phyloP scores from a whole-genome alignment of 35 echinoderm and acorn worm species.

The Stichopus chloronotus region DNA sequence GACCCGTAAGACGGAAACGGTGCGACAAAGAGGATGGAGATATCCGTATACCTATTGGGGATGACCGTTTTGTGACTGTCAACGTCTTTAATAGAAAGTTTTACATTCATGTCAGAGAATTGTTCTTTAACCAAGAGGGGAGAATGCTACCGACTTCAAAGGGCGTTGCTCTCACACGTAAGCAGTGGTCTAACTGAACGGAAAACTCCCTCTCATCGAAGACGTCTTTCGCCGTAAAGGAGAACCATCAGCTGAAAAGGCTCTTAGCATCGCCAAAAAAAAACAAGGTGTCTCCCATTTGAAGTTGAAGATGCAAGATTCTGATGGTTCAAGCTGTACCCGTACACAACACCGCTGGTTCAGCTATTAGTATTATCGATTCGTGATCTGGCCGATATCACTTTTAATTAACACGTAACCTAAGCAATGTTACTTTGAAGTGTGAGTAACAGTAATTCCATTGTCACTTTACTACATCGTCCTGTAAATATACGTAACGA shows the following conservation, averaged over 20 bases:
- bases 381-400: not conserved
- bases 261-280: not conserved
- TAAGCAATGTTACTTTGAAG: not conserved
- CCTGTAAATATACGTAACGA: too few species aligned
- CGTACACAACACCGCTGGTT: not conserved
- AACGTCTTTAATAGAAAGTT: conserved; percentile 21
- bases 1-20: not conserved
- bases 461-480: too few species aligned
- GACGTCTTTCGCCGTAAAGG: conserved; percentile 5
- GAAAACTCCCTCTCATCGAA: too few species aligned
- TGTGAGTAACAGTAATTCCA: not conserved
- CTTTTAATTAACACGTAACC: too few species aligned
- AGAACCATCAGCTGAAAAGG: not conserved
- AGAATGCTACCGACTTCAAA: conserved; percentile 21
- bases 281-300: not conserved
- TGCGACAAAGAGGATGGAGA: not conserved
- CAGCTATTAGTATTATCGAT: not conserved
- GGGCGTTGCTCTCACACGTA: conserved; percentile 11
- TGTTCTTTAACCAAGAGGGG: conserved; percentile 8
- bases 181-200: not conserved
- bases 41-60: not conserved
- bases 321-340: not conserved
- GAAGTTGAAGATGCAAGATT: not conserved
- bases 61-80: conserved; percentile 34
- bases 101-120: conserved; percentile 27